These are phyloP conservation scores for Drosophila diplacantha DNA, from an alignment of 2,888 invertebrate species.

Conservation along the genomic window DNA sequence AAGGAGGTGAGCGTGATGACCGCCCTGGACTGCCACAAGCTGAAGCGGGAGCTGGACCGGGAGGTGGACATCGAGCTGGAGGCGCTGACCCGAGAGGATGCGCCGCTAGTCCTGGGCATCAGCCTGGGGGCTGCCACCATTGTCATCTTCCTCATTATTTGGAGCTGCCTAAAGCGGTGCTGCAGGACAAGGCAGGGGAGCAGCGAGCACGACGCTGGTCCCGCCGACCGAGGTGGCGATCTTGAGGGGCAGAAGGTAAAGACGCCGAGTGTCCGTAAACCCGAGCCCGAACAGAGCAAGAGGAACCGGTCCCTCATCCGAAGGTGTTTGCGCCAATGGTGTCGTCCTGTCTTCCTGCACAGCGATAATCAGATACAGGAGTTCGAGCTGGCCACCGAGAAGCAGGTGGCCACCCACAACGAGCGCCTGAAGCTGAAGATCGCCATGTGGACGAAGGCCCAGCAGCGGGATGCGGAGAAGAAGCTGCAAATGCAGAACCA, in stretches of 20 bases:
- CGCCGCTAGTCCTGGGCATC: not conserved
- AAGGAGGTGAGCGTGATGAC: constrained; percentile 54
- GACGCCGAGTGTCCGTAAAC: too few species aligned
- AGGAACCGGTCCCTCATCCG: constrained; percentile 20
- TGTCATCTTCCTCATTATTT: constrained; percentile 8
- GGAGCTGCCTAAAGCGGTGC: constrained; percentile 4
- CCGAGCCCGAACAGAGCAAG: too few species aligned
- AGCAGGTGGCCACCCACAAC: constrained; percentile 28
- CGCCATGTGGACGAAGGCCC: constrained; percentile 44
- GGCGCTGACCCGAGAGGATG: rapidly evolving
- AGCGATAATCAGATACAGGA: constrained; percentile 44
- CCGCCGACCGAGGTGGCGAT: not conserved
- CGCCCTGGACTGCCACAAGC: constrained; percentile 47
- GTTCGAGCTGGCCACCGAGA: constrained; percentile 23
- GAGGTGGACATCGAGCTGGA: constrained; percentile 17
- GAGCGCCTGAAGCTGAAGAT: constrained; percentile 34
- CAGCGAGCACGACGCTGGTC: too few species aligned
- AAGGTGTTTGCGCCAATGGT: constrained; percentile 45
- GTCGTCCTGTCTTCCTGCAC: constrained; percentile 53
- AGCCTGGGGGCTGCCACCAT: constrained; percentile 14
- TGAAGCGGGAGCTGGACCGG: constrained; percentile 42
- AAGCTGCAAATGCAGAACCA: not conserved
- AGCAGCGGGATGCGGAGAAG: constrained; percentile 23
- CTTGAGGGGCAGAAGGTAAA: not conserved
- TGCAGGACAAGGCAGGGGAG: too few species aligned